These are phyloP conservation scores for Rhinichthys klamathensis DNA, from an alignment of 2,113 vertebrate species.

Conservation along the genomic window DNA sequence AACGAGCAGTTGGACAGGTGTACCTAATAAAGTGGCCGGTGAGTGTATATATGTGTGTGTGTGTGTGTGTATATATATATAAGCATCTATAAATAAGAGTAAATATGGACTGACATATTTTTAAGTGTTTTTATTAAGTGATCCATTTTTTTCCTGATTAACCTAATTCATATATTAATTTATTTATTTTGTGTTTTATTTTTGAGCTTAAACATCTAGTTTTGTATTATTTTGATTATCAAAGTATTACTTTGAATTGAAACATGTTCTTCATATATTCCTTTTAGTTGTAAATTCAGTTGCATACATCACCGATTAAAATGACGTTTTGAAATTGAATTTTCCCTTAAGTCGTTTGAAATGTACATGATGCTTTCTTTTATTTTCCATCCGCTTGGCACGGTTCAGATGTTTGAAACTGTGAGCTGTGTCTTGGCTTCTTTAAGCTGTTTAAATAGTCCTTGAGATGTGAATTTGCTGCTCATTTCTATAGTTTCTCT, in stretches of 20 bases:
- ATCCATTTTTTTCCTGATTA: background rate
- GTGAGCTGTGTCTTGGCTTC: slow-evolving; percentile 1
- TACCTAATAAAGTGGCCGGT: too few species aligned
- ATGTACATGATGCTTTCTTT: background rate
- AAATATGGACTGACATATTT: too few species aligned
- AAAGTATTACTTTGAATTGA: background rate
- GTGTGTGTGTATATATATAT: too few species aligned
- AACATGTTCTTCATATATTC: background rate
- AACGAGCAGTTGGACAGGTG: too few species aligned
- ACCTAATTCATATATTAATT: background rate
- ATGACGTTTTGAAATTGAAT: too few species aligned
- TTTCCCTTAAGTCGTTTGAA: background rate
- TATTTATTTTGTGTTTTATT: background rate
- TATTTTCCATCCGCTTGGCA: background rate
- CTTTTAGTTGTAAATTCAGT: background rate
- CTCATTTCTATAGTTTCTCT: background rate
- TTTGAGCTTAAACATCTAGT: background rate
- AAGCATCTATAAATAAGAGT: too few species aligned
- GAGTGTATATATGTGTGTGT: too few species aligned
- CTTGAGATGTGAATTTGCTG: background rate
- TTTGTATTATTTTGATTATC: background rate
- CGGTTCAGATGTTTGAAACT: background rate
- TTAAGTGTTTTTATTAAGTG: background rate
- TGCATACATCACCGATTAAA: background rate
- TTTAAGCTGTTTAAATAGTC: slow-evolving; percentile 8